Evolutionary conservation across 1,140 invertebrate species (phyloP).

Genomic region (Penaeus vannamei): DNA sequence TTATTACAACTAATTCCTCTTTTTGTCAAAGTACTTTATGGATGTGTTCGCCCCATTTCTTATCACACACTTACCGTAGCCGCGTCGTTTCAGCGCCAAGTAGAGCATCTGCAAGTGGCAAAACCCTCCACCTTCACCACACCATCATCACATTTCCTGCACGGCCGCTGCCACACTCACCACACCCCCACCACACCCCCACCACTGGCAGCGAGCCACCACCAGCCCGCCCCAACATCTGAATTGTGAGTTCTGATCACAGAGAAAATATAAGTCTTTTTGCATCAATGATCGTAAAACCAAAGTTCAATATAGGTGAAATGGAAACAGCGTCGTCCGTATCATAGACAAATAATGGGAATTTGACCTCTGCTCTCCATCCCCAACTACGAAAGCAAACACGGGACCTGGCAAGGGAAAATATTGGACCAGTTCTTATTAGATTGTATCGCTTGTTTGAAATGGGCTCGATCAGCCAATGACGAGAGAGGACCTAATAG

Average conservation of each 20-base stretch:
- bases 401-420: slow-evolving; percentile 43
- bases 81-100: too few species aligned
- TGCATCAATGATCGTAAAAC: slow-evolving; percentile 47
- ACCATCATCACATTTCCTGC: neutral
- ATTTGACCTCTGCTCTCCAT: slow-evolving; percentile 6
- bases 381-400: slow-evolving; percentile 43
- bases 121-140: neutral
- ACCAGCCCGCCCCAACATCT: slow-evolving; percentile 22
- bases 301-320: slow-evolving; percentile 55
- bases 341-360: slow-evolving; percentile 59
- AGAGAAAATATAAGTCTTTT: slow-evolving; percentile 14
- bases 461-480: slow-evolving; percentile 55
- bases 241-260: slow-evolving; percentile 39
- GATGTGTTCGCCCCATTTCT: too few species aligned
- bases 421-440: slow-evolving; percentile 58
- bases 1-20: too few species aligned
- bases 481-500: slow-evolving; percentile 32
- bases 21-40: too few species aligned
- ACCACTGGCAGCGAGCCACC: too few species aligned
- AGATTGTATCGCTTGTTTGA: slow-evolving; percentile 62
- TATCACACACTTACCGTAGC: too few species aligned
- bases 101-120: too few species aligned
- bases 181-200: neutral
- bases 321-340: slow-evolving; percentile 52
- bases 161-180: slow-evolving; percentile 16